Conservation (phyloP, 1,140 invertebrate genomes). For the Neodiprion pinetum region DNA sequence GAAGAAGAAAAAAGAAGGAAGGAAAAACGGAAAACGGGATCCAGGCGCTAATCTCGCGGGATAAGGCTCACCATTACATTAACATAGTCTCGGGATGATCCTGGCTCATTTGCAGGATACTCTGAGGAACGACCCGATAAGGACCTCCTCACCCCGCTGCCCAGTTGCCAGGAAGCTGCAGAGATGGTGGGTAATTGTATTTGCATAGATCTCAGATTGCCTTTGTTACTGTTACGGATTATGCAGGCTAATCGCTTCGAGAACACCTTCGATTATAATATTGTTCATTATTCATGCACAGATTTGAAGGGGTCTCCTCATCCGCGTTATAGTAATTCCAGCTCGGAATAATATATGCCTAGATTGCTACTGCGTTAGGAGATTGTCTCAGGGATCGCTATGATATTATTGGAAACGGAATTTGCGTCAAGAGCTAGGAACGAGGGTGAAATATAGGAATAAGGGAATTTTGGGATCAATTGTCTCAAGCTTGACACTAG, state of each 20-base stretch:
- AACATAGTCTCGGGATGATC: slow-evolving; percentile 51
- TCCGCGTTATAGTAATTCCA: too few relatives aligned
- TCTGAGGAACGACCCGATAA: slow-evolving; percentile 54
- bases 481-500: too few relatives aligned
- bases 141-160: slow-evolving; percentile 37
- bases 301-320: too few relatives aligned
- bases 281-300: too few relatives aligned
- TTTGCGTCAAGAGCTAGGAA: too few relatives aligned
- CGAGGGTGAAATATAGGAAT: too few relatives aligned
- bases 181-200: slow-evolving; percentile 42
- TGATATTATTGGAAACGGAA: too few relatives aligned
- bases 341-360: too few relatives aligned
- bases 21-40: background rate
- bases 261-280: background rate
- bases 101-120: slow-evolving; percentile 50
- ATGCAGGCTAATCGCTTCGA: too few relatives aligned
- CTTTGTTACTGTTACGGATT: slow-evolving; percentile 32
- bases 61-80: slow-evolving; percentile 41
- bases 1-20: background rate
- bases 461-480: too few relatives aligned
- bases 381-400: too few relatives aligned
- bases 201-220: slow-evolving; percentile 54
- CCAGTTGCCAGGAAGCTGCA: slow-evolving; percentile 15
- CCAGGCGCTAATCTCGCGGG: slow-evolving; percentile 29
- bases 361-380: too few relatives aligned